Base-by-base conservation (phyloP, 1,140 invertebrate genomes). In the Neomicropteryx cornuta region DNA sequence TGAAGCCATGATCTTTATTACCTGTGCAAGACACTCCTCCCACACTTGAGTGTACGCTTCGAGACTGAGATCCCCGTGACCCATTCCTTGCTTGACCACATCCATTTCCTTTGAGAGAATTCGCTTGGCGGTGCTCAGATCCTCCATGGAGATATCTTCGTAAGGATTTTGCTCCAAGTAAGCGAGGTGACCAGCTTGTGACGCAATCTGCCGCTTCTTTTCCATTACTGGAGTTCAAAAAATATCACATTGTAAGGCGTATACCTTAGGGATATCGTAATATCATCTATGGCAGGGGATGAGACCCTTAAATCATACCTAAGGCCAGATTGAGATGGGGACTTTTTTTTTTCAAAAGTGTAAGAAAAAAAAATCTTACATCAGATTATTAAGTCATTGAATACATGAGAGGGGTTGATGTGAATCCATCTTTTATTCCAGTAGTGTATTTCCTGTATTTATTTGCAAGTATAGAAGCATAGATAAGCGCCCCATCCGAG, bases 11-110 rank as follows among this genome's bases (percentile, higher is more conserved):
- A n/a, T n/a, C n/a, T n/a, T n/a, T n/a, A n/a, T n/a, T n/a, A 76
- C 73, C 68, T 87, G 81, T 2, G 78, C 78, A 19, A 94, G 73
- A 64, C 93, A 97, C 68, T 97, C 92, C 52, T 96, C 89, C 91
- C 92, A 96, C n/a, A 97, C 91, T 67, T 92, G 87, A 11, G 81
- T 82, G 56, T 94, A 97, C 0, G 87, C 77, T 43, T 97, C 92
- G 2, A 90, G 58, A 2, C 88, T 83, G 27, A 98, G 64, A 22
- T 97, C 92, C 13, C 92, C 92, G 60, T 97, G 93, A 2, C 77
- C 79, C 93, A 98, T 98, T 34, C 89, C 92, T 45, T 82, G 75
- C 54, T 87, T 87, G 0, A 97, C 93, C 10, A 87, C 72, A 18
- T 80, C 75, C 84, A 95, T 93, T 68, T 97, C 93, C 13, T 76